phyloP scores from a whole-genome alignment of 2,113 vertebrate species.

The Castor canadensis region DNA sequence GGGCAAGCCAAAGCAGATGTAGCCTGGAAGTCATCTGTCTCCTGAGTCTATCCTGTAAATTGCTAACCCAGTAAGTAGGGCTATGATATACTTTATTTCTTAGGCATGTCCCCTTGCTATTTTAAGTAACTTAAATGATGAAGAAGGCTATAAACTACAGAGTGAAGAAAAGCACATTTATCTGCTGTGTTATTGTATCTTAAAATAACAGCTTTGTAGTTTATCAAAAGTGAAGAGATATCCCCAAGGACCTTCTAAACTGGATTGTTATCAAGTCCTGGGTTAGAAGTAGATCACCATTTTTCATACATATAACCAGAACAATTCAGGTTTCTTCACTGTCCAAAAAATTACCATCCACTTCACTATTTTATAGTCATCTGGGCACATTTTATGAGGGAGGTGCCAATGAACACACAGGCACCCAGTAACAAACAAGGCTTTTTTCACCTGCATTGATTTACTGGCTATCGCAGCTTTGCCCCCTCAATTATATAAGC shows the following conservation, averaged over 20 bases:
- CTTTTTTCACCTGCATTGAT: background rate
- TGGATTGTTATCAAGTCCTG: background rate
- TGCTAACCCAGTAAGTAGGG: background rate
- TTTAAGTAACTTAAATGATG: slow-evolving; percentile 56
- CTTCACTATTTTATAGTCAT: background rate
- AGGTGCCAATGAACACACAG: background rate
- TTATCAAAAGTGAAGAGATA: slow-evolving; percentile 45
- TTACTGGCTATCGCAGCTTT: background rate
- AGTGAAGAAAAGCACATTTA: slow-evolving; percentile 50
- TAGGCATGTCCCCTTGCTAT: slow-evolving; percentile 21
- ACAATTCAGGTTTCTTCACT: background rate
- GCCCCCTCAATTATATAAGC: background rate
- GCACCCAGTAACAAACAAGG: background rate
- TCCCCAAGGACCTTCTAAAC: slow-evolving; percentile 1
- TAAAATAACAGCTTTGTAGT: slow-evolving; percentile 9
- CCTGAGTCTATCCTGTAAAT: slow-evolving; percentile 2
- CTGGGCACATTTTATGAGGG: background rate
- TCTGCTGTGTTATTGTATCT: slow-evolving; percentile 16
- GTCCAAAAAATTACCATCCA: background rate
- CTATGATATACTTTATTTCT: slow-evolving; percentile 24
- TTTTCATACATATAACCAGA: slow-evolving; percentile 18
- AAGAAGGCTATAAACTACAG: slow-evolving; percentile 1
- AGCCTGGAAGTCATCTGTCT: background rate
- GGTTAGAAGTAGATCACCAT: background rate
- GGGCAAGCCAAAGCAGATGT: background rate